Base-by-base conservation (phyloP, 2,797 vertebrate species). In the Iguana delicatissima region DNA sequence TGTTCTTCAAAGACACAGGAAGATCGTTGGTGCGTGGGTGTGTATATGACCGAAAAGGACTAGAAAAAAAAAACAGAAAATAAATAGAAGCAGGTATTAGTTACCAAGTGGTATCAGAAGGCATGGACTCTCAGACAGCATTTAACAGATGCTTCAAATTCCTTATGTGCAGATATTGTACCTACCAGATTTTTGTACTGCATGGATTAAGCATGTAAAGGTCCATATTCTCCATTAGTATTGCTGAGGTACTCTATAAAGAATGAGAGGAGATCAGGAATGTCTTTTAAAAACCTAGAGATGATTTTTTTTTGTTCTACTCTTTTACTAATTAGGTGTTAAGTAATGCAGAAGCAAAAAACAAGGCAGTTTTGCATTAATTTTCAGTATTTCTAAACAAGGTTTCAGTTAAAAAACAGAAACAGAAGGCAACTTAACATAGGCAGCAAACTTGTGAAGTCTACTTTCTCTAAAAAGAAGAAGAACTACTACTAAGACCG, bases 141-240 rank as follows among this genome's bases (percentile, higher is more conserved):
- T 35, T 81, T 81, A 1, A 84, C 0, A 59, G 6, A 6, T 18
- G 77, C 29, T 67, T 32, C 52, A 29, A 32, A 59, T 59, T 38
- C 14, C 35, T 18, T 18, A 26, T 5, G 22, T 76, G 55, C 18
- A n/a, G 13, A 35, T 69, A 57, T 16, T 16, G 29, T 92, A 96
- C 98, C 97, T 96, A 99, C 99, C 99, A 99, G 95, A 99, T 99
- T 97, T 99, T 99, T 96, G 98, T 99, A 97, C 99, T 99, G 97
- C 99, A 99, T 38, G 99, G 99, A 97, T 99, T 99, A 89, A 99
- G 96, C 99, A 99, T 99, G 94, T 99, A 99, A 89, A 99, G 98
- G 92, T 99, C 99, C 99, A 99, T 99, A 88, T 99, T 99, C 96
- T 99, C 99, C 97, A 99, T 99, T 84, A 99, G 97, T 97, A 99